phyloP scores from a whole-genome alignment of 2,888 invertebrate species.

The Caenorhabditis macrosperma region DNA sequence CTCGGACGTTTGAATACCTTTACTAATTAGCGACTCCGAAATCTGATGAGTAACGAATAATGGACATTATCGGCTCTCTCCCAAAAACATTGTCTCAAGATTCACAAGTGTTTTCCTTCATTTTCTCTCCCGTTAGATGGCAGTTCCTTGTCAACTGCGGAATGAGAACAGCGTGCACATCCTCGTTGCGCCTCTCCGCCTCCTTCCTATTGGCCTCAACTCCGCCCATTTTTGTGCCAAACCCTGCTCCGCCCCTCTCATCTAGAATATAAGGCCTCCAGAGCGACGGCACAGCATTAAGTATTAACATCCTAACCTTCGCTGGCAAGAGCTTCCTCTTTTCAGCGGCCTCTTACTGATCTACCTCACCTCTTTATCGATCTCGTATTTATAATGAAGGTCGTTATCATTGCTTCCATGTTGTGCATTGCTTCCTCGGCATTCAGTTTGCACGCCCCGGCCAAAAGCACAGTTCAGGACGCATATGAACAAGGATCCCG shows the following conservation, averaged over 20 bases:
- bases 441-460: slow-evolving; percentile 5
- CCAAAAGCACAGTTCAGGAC: slow-evolving; percentile 39
- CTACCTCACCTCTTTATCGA: neutral
- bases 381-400: neutral
- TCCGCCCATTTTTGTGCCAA: too few species aligned
- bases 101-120: too few species aligned
- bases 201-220: too few species aligned
- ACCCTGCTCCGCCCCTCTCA: too few species aligned
- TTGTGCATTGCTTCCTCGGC: neutral
- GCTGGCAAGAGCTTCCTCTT: neutral
- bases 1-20: too few species aligned
- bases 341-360: neutral
- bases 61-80: too few species aligned
- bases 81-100: too few species aligned
- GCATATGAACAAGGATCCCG: slow-evolving; percentile 21
- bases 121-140: too few species aligned
- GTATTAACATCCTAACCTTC: neutral
- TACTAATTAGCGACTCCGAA: too few species aligned
- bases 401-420: neutral
- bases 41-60: too few species aligned
- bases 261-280: neutral
- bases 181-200: neutral
- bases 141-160: too few species aligned
- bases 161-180: neutral
- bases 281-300: neutral